A percentile compares a stretch with the other conserved stretches of the same genome.
phyloP scores from a whole-genome alignment of 2,797 vertebrate species.

The Gallirallus australis region DNA sequence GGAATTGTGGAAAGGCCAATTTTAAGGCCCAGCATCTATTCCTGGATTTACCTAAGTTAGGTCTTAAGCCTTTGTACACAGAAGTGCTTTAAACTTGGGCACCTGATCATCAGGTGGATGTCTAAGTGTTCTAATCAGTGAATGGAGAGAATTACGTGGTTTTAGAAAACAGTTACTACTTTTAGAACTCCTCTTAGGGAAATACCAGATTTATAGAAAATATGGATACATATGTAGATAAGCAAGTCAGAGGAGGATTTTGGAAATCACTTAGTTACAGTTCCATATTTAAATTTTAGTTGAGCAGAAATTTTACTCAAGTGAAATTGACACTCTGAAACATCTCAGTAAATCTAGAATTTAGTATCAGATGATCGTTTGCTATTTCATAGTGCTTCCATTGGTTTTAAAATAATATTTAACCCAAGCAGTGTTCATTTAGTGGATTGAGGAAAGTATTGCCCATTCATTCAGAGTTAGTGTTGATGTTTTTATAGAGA shows the following conservation, averaged over 20 bases:
- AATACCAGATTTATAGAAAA: background rate
- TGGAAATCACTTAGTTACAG: background rate
- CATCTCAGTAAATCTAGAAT: background rate
- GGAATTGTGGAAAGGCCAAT: background rate
- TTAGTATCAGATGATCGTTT: background rate
- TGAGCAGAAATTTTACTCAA: background rate
- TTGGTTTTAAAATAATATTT: background rate
- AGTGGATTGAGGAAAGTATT: background rate
- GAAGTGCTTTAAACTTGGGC: background rate
- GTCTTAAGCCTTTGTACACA: background rate
- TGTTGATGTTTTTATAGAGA: background rate
- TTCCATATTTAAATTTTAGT: background rate
- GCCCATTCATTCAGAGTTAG: background rate
- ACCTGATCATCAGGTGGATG: background rate
- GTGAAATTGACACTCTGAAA: background rate
- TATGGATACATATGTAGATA: background rate
- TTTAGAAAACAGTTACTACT: background rate
- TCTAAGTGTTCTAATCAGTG: background rate
- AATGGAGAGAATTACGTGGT: background rate
- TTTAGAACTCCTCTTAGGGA: background rate
- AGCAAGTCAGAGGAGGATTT: background rate
- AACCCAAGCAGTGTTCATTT: background rate
- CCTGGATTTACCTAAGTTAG: background rate
- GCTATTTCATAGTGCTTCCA: background rate
- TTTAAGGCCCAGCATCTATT: background rate